These are phyloP conservation scores for Scrobipalpa atriplicella DNA, from an alignment of 2,888 invertebrate genomes.

Conservation along the genomic window DNA sequence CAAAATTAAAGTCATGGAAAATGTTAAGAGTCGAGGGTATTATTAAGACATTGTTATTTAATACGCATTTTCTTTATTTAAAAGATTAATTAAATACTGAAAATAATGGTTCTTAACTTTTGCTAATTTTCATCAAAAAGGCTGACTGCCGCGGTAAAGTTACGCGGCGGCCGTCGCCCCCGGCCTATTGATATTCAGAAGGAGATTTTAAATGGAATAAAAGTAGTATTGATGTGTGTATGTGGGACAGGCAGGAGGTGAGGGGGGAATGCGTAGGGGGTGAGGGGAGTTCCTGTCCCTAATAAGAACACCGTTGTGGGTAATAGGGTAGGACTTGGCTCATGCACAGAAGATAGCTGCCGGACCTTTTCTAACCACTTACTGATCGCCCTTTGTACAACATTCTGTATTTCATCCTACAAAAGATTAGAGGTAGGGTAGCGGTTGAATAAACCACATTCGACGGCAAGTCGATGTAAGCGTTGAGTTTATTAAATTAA, in stretches of 20 bases:
- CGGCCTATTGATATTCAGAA: slow-evolving; percentile 55
- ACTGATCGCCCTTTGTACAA: slow-evolving; percentile 13
- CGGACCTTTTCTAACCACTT: slow-evolving; percentile 49
- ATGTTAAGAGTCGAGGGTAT: too few relatives aligned
- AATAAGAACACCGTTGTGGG: slow-evolving; percentile 59
- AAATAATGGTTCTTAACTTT: too few relatives aligned
- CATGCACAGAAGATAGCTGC: slow-evolving; percentile 55
- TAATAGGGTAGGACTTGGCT: slow-evolving; percentile 60
- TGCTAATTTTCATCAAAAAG: too few relatives aligned
- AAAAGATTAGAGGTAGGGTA: not conserved
- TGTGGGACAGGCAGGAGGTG: slow-evolving; percentile 29
- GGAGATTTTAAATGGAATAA: slow-evolving; percentile 57
- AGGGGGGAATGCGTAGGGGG: slow-evolving; percentile 34
- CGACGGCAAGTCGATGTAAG: too few relatives aligned
- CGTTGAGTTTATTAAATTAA: too few relatives aligned
- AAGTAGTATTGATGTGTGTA: slow-evolving; percentile 49
- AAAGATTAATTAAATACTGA: too few relatives aligned
- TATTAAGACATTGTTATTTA: too few relatives aligned
- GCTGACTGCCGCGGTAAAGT: slow-evolving; percentile 15
- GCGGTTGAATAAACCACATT: too few relatives aligned
- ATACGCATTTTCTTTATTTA: too few relatives aligned
- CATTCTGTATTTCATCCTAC: not conserved
- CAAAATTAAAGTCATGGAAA: too few relatives aligned
- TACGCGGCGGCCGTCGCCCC: slow-evolving; percentile 40
- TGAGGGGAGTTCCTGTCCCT: slow-evolving; percentile 43